Evolutionary conservation across 2,113 vertebrate genomes (phyloP).

Genomic region (Rattus rattus): DNA sequence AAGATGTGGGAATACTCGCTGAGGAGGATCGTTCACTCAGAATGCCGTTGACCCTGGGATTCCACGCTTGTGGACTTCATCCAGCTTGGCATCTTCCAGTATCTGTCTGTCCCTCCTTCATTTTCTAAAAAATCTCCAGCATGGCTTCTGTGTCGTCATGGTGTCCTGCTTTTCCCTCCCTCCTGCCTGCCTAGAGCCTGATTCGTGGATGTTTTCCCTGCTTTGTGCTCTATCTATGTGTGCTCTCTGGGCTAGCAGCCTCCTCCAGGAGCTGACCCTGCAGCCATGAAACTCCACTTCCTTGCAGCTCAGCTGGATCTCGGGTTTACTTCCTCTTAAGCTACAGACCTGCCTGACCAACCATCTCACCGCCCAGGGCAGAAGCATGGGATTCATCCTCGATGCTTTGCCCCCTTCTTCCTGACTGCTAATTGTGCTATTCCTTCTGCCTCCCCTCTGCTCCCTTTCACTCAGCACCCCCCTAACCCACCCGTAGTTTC

Average conservation of each 20-base stretch:
- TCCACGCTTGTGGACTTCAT: not conserved
- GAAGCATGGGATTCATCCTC: not conserved
- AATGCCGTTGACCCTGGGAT: not conserved
- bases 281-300: not conserved
- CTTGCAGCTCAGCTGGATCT: not conserved
- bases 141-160: not conserved
- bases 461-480: not conserved
- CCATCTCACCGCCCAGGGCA: not conserved
- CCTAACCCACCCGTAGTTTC: not conserved
- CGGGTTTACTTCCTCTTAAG: not conserved
- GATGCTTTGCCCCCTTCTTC: constrained; percentile 15
- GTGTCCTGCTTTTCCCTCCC: not conserved
- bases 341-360: not conserved
- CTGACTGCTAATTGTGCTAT: not conserved
- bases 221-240: not conserved
- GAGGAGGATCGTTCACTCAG: not conserved
- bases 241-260: not conserved
- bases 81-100: not conserved
- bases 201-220: not conserved
- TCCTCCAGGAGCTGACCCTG: not conserved
- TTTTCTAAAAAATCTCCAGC: not conserved
- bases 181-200: not conserved
- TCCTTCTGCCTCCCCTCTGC: not conserved
- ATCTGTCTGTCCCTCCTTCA: not conserved
- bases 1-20: not conserved